Evolutionary conservation across 1,140 invertebrate genomes (phyloP), one percentile per base, ranked within the genome.

Genomic region (Aradophagus sp.): DNA sequence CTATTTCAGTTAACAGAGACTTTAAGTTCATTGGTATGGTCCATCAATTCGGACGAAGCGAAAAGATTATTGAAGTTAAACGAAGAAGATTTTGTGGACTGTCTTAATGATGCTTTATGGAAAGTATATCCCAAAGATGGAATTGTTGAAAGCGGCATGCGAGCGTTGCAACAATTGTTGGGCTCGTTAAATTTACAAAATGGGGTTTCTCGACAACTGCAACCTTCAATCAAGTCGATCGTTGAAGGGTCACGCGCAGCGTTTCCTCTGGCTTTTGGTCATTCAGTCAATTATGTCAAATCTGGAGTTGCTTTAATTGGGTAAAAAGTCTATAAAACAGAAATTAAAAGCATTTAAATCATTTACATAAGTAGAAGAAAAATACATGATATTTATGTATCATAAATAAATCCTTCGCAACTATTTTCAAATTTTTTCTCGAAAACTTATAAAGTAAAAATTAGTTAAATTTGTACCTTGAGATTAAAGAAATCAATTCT

Each of bases 241-340:
- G 85, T 80, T 61, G 86, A 87, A 77, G 80, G 78, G 8, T 92
- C 92, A 1, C 86, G 96, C 12, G 97, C 95, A 16, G 90, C 90
- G 4, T 99, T 99, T 86, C 97, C 97, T 0, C 86, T 99, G 5
- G 93, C 91, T 14, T 94, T 99, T 77, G 92, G 94, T 0, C 96
- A 99, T 84, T 90, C 96, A 15, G 90, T 92, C 0, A 89, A 91
- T 63, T 99, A 99, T 84, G 90, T 95, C 0, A 87, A 86, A 19
- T 84, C 87, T 12, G 88, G 93, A 42, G 89, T 92, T 6, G 96
- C 91, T 32, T 84, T 98, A 2, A 89, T 98, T 59, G 96, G 96
- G 93, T 94, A 84, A 27, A 26, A 41, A 41, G n/a, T n/a, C n/a
- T n/a, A n/a, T 29, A 1, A 26, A 23, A 17, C 15, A 27, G 27